phyloP scores from a whole-genome alignment of 2,797 vertebrate genomes.

The Glyptemys insculpta region DNA sequence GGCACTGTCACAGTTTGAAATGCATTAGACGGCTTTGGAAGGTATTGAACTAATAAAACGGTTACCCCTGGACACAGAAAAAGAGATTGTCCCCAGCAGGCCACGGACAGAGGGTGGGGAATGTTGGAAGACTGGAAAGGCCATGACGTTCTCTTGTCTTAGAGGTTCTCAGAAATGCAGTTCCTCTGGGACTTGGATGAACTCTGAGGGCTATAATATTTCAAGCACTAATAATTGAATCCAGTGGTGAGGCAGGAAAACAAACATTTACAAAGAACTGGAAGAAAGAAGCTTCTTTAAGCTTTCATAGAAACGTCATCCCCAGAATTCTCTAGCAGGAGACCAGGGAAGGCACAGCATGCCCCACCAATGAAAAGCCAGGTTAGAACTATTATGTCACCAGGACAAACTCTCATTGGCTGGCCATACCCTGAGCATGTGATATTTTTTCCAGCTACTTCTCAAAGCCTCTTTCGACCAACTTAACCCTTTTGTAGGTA shows the following conservation, averaged over 20 bases:
- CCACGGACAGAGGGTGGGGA: neutral
- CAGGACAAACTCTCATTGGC: neutral
- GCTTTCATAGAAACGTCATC: neutral
- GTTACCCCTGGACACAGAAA: neutral
- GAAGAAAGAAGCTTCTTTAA: neutral
- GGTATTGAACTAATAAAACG: neutral
- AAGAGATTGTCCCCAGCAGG: too few relatives aligned
- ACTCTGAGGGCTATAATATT: neutral
- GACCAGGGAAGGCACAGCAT: neutral
- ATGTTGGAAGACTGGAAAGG: too few relatives aligned
- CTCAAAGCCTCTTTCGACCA: neutral
- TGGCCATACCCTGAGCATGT: neutral
- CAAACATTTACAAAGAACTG: neutral
- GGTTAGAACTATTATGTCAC: neutral
- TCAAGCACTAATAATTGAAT: neutral
- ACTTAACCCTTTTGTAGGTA: neutral
- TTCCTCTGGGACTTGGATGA: neutral
- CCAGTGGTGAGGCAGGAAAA: neutral
- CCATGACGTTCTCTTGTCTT: neutral
- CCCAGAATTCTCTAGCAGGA: neutral
- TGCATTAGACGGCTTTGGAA: neutral
- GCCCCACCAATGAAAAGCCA: neutral
- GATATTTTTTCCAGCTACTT: neutral
- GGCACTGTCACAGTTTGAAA: neutral
- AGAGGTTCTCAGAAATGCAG: neutral